A percentile compares a stretch with the other conserved stretches of the same genome.
Evolutionary conservation across 2,113 vertebrate species (phyloP).

Genomic region (Micromys minutus): DNA sequence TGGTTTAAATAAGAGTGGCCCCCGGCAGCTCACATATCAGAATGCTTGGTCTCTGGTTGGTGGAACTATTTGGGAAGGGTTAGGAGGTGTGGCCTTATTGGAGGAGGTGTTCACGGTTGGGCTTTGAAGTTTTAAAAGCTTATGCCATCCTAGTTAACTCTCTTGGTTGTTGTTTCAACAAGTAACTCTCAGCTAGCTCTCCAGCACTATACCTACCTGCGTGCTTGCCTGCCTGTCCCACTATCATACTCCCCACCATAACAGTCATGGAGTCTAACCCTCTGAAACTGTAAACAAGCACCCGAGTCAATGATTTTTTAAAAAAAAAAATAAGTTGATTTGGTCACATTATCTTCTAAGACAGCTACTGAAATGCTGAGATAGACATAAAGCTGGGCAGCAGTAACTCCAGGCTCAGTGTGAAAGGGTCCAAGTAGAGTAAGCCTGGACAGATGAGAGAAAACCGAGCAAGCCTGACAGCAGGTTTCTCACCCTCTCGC

Average conservation of each 20-base stretch:
- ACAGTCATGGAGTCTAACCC: not conserved
- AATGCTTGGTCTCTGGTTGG: not conserved
- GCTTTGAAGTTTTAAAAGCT: not conserved
- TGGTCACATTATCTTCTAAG: not conserved
- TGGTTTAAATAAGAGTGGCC: too few species aligned
- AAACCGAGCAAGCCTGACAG: not conserved
- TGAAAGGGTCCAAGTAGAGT: not conserved
- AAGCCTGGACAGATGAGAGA: not conserved
- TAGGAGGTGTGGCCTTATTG: not conserved
- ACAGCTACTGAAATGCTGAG: not conserved
- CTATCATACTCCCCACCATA: not conserved
- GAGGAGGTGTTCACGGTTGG: not conserved
- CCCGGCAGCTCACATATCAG: not conserved
- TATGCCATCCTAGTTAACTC: not conserved
- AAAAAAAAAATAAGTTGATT: not conserved
- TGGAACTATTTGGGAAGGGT: not conserved
- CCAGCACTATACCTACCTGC: not conserved
- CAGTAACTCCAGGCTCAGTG: not conserved
- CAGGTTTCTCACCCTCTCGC: not conserved
- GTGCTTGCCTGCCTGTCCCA: not conserved
- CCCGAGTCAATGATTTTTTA: not conserved
- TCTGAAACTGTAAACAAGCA: not conserved
- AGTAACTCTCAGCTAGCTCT: not conserved
- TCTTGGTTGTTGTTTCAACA: not conserved
- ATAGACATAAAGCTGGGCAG: not conserved